Conservation (phyloP, 2,888 invertebrate genomes). For the Lottia scabra region DNA sequence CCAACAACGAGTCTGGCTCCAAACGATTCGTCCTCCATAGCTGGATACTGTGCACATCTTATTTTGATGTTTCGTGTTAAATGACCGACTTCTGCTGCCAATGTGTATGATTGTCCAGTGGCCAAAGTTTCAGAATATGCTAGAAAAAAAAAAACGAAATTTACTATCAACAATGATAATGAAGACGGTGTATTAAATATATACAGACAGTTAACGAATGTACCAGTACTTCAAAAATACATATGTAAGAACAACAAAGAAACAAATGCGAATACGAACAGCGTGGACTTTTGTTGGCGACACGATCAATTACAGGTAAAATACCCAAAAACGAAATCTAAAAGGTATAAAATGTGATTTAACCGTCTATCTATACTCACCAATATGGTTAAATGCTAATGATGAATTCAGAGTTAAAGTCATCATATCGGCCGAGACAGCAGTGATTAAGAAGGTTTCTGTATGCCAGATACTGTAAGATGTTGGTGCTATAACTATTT, state of each 20-base stretch:
- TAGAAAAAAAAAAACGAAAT: slow-evolving; percentile 21
- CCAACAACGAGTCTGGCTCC: slow-evolving; percentile 58
- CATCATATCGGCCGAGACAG: slow-evolving; percentile 35
- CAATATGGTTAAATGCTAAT: slow-evolving; percentile 47
- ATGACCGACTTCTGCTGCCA: slow-evolving; percentile 62
- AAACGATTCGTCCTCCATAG: slow-evolving; percentile 46
- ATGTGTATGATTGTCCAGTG: slow-evolving; percentile 33
- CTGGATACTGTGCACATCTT: slow-evolving; percentile 51
- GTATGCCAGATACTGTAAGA: slow-evolving; percentile 48
- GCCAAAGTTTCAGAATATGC: slow-evolving; percentile 38
- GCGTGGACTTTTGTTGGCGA: too few relatives aligned
- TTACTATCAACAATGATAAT: too few relatives aligned
- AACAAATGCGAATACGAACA: too few relatives aligned
- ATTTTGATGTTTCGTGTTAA: slow-evolving; percentile 63
- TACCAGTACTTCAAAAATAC: too few relatives aligned
- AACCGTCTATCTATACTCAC: too few relatives aligned
- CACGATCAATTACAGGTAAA: too few relatives aligned
- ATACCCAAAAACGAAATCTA: too few relatives aligned
- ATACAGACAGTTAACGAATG: too few relatives aligned
- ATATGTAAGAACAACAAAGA: too few relatives aligned
- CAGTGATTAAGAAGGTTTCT: slow-evolving; percentile 46
- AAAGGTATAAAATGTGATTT: too few relatives aligned
- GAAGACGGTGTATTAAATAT: too few relatives aligned
- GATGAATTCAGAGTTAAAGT: slow-evolving; percentile 47
- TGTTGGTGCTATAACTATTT: slow-evolving; percentile 54